A percentile compares a stretch with the other conserved stretches of the same genome.
Evolutionary conservation across 2,888 invertebrate genomes (phyloP).

Genomic region (Ephialtes manifestator): DNA sequence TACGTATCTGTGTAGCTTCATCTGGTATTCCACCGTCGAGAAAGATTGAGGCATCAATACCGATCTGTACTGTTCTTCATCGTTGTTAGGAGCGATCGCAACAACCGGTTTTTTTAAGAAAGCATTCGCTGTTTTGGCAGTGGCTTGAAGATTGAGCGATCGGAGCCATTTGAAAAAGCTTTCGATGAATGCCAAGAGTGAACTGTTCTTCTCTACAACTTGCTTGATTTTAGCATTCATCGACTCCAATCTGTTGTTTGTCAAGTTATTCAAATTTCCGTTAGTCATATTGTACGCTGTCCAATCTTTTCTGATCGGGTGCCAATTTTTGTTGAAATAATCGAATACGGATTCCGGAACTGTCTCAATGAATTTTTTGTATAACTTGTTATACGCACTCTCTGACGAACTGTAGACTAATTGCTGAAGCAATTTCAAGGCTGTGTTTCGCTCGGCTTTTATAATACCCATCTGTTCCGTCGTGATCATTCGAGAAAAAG

Average conservation of each 20-base stretch:
- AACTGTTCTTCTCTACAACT: conserved; percentile 53
- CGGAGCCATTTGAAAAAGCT: conserved; percentile 63
- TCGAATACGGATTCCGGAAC: conserved; percentile 44
- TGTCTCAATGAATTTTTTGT: conserved; percentile 32
- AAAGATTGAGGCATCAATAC: conserved; percentile 4
- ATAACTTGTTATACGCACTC: conserved; percentile 29
- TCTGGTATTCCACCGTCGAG: background rate
- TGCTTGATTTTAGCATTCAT: conserved; percentile 65
- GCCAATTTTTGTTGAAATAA: conserved; percentile 71
- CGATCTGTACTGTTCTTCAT: conserved; percentile 15
- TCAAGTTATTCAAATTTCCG: conserved; percentile 63
- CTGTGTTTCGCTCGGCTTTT: no score
- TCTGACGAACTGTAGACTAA: conserved; percentile 29
- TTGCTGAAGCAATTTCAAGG: no score
- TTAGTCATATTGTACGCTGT: conserved; percentile 56
- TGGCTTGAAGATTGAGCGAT: conserved; percentile 37
- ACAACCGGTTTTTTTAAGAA: conserved; percentile 25
- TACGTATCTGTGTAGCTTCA: background rate
- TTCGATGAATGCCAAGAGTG: conserved; percentile 53
- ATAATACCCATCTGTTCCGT: no score
- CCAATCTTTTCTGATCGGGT: conserved; percentile 69
- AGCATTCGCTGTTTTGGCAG: conserved; percentile 35
- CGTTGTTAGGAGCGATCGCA: conserved; percentile 3
- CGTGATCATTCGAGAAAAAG: no score
- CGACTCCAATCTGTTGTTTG: conserved; percentile 68